Evolutionary conservation across 2,113 vertebrate species (phyloP).

Genomic region (Helogale parvula): DNA sequence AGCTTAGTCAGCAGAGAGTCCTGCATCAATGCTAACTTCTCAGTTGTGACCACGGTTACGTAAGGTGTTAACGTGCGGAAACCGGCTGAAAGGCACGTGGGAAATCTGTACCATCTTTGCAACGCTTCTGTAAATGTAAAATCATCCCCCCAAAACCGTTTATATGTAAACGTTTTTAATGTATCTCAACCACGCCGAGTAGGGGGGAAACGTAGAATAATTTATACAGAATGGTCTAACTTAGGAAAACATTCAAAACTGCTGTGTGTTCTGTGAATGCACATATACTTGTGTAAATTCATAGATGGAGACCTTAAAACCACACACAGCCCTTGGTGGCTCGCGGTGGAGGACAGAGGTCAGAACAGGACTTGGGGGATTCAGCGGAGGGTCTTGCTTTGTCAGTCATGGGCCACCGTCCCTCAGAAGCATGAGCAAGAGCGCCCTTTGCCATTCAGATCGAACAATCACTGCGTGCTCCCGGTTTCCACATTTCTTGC

Average conservation of each 20-base stretch:
- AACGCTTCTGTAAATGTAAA: not conserved
- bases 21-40: rapidly evolving
- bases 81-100: not conserved
- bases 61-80: not conserved
- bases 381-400: not conserved
- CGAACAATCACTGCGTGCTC: not conserved
- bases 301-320: not conserved
- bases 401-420: rapidly evolving
- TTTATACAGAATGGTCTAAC: not conserved
- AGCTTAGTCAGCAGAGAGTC: not conserved
- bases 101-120: not conserved
- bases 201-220: not conserved
- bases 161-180: not conserved
- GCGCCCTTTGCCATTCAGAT: not conserved
- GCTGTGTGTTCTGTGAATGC: not conserved
- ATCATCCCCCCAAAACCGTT: not conserved
- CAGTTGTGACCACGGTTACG: not conserved
- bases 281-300: not conserved
- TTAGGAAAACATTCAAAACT: not conserved
- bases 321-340: too few species aligned
- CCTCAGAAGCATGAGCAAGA: rapidly evolving
- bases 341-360: not conserved
- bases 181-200: not conserved
- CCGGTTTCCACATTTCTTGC: not conserved
- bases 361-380: not conserved